phyloP scores from a whole-genome alignment of 92 coral and sea anemone species.

The Micromussa lordhowensis region DNA sequence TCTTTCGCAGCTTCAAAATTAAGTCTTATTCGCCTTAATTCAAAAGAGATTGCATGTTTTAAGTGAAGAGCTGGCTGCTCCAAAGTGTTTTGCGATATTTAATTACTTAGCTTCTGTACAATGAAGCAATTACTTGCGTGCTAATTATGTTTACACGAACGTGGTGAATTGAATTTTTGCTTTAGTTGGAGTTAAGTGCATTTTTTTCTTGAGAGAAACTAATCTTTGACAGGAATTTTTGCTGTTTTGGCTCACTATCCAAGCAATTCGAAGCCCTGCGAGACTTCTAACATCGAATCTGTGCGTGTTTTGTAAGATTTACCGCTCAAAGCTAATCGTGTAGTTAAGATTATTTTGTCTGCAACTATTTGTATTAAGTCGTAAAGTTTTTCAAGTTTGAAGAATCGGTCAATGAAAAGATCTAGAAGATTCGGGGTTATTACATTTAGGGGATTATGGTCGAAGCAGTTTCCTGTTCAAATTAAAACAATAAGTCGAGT shows the following conservation, averaged over 20 bases:
- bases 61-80: neutral
- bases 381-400: neutral
- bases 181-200: neutral
- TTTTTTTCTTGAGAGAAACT: slow-evolving; percentile 9
- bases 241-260: neutral
- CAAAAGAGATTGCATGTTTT: neutral
- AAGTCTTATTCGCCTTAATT: neutral
- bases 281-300: neutral
- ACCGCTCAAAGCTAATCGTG: neutral
- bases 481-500: neutral
- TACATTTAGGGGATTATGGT: neutral
- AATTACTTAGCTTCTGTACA: slow-evolving; percentile 2
- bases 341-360: neutral
- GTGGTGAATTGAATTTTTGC: slow-evolving; percentile 1
- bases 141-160: slow-evolving; percentile 18
- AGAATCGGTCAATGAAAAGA: neutral
- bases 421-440: neutral
- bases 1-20: neutral
- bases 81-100: neutral
- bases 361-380: neutral
- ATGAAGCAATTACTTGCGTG: neutral
- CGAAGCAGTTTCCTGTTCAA: neutral
- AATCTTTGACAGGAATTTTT: neutral
- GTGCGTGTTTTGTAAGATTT: neutral
- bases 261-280: too few species aligned